Conservation (phyloP, 1,140 invertebrate genomes). For the Drosophila subpulchrella region DNA sequence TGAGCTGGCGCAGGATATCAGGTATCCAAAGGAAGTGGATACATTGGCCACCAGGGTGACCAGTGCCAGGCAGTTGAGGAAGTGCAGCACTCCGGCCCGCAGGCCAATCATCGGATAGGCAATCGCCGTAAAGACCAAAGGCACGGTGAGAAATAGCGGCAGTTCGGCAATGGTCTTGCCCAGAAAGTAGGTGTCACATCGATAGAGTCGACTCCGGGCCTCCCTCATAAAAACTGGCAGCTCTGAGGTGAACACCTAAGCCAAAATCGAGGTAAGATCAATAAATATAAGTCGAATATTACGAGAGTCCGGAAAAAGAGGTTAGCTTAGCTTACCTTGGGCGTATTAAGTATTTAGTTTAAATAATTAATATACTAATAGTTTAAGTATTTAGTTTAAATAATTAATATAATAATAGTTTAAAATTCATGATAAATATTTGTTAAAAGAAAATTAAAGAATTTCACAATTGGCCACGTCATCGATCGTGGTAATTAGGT, state of each 20-base stretch:
- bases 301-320: too few relatives aligned
- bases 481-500: too few relatives aligned
- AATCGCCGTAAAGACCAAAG: conserved; percentile 93
- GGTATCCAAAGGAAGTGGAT: conserved; percentile 96
- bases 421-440: too few relatives aligned
- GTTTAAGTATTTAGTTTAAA: too few relatives aligned
- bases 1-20: conserved; percentile 93
- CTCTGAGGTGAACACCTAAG: conserved; percentile 96
- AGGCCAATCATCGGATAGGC: conserved; percentile 95
- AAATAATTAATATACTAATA: too few relatives aligned
- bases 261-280: neutral
- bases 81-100: conserved; percentile 89
- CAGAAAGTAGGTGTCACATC: conserved; percentile 96
- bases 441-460: too few relatives aligned
- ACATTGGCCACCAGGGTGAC: conserved; percentile 94
- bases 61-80: conserved; percentile 90
- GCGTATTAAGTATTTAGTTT: too few relatives aligned
- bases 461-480: too few relatives aligned
- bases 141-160: conserved; percentile 92
- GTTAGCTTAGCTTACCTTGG: too few relatives aligned
- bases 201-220: conserved; percentile 96
- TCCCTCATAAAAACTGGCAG: conserved; percentile 96
- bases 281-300: neutral
- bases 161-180: conserved; percentile 96
- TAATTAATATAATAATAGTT: too few relatives aligned